These are phyloP conservation scores for Tor tambroides DNA, from an alignment of 2,113 vertebrate species.

Conservation along the genomic window DNA sequence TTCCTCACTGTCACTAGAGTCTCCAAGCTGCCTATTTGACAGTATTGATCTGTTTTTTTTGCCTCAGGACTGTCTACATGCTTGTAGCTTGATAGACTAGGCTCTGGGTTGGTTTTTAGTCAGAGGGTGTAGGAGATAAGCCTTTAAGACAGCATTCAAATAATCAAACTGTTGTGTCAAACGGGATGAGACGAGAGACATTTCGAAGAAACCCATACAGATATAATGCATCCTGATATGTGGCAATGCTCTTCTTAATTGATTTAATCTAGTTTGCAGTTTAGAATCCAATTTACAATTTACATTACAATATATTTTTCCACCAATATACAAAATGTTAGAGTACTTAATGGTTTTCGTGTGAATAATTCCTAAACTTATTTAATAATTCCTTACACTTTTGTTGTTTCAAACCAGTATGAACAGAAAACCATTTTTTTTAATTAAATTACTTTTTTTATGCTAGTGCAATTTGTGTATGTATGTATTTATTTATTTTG, in stretches of 20 bases:
- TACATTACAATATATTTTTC: too few relatives aligned
- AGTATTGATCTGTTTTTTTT: constrained; percentile 44
- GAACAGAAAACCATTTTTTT: too few relatives aligned
- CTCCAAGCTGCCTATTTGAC: constrained; percentile 17
- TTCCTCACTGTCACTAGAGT: constrained; percentile 24
- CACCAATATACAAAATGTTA: too few relatives aligned
- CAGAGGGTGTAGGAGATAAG: not conserved
- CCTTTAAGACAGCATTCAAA: not conserved
- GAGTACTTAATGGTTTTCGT: too few relatives aligned
- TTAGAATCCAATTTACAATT: not conserved
- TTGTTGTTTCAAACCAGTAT: too few relatives aligned
- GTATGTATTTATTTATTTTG: too few relatives aligned
- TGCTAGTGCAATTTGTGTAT: too few relatives aligned
- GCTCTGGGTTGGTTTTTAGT: not conserved
- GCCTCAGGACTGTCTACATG: constrained; percentile 30
- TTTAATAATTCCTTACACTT: too few relatives aligned
- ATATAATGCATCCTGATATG: not conserved
- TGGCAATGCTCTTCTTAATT: not conserved
- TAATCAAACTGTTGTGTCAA: constrained; percentile 21
- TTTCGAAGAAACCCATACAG: not conserved
- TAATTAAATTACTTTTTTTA: too few relatives aligned
- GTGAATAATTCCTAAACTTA: too few relatives aligned
- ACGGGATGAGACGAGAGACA: not conserved
- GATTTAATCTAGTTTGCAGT: not conserved
- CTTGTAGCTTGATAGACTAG: constrained; percentile 28